Evolutionary conservation across 2,797 vertebrate genomes (phyloP), one percentile per base, ranked within the genome.

Genomic region (Coregonus sp.): DNA sequence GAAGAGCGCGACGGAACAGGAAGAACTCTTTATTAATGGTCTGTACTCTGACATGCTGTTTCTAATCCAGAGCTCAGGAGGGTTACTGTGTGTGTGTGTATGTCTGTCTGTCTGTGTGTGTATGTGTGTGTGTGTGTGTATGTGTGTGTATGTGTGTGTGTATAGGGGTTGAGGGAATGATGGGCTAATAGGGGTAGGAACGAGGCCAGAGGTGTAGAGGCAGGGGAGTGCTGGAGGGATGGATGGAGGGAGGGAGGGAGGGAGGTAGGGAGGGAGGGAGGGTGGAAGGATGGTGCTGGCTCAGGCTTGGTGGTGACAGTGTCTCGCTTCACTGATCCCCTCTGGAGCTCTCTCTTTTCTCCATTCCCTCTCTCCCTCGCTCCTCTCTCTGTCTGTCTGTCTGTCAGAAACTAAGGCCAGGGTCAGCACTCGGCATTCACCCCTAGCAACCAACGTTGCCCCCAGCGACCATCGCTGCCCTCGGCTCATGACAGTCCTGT

Each of bases 201-300:
- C 0, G 6, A 40, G 7, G 37, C 6, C 37, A 40, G 37, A 40
- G 1, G 6, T 40, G 37, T 40, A 40, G 37, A 40, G 6, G 37
- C 6, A 40, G 6, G 37, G 9, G 51, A 54, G 51, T 54, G 51
- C 20, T 2, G n/a, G 6, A 20, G 2, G 6, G 5, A 1, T 0
- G 56, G 56, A 7, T 6, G 56, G n/a, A 59, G 54, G n/a, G 16
- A n/a, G 0, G 90, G 94, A 93, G 89, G 89, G 79, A 75, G 33
- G 78, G 51, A 72, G 65, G 91, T 92, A 91, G 92, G 74, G 94
- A 25, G 1, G 59, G 59, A 11, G 59, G 59, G 4, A 0, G 7
- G 20, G 56, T 1, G n/a, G 20, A 2, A 11, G 56, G n/a, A 7
- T 61, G 4, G 18, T 54, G 52, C 2, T 7, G 18, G 54, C 54